These are phyloP conservation scores for Phrynocephalus forsythii DNA, from an alignment of 2,797 vertebrate genomes.

Conservation along the genomic window DNA sequence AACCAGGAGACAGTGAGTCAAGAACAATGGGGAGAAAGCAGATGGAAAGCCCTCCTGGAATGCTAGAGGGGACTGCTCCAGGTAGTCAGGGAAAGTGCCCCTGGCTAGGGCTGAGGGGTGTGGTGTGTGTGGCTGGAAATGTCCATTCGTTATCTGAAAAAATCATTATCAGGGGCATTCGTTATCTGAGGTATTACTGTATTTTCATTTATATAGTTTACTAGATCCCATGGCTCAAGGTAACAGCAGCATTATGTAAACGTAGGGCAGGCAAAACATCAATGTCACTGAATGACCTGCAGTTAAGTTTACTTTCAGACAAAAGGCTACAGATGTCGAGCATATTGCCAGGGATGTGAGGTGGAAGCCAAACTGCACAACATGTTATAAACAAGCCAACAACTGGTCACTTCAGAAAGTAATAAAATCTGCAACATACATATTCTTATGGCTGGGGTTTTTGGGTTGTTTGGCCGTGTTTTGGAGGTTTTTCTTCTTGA, in stretches of 20 bases:
- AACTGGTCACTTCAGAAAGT: neutral
- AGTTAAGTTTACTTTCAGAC: neutral
- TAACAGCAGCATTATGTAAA: constrained; percentile 12
- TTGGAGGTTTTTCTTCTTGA: neutral
- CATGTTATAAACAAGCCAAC: neutral
- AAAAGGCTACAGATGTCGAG: neutral
- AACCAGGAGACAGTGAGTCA: too few relatives aligned
- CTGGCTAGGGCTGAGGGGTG: too few relatives aligned
- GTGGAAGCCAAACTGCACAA: neutral
- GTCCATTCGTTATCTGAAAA: too few relatives aligned
- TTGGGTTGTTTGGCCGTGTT: neutral
- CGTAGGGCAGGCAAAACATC: neutral
- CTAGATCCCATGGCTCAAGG: neutral
- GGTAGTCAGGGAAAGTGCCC: too few relatives aligned
- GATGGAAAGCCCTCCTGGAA: too few relatives aligned
- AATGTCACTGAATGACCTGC: neutral
- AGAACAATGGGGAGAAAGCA: too few relatives aligned
- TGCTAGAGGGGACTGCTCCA: too few relatives aligned
- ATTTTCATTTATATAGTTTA: constrained; percentile 9
- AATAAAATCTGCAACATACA: neutral
- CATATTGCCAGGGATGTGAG: neutral
- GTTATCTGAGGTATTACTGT: too few relatives aligned
- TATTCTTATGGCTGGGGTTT: neutral
- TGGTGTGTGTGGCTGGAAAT: too few relatives aligned
- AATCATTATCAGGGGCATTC: too few relatives aligned